phyloP scores from a whole-genome alignment of 2,888 invertebrate genomes.

The Busseola fusca region DNA sequence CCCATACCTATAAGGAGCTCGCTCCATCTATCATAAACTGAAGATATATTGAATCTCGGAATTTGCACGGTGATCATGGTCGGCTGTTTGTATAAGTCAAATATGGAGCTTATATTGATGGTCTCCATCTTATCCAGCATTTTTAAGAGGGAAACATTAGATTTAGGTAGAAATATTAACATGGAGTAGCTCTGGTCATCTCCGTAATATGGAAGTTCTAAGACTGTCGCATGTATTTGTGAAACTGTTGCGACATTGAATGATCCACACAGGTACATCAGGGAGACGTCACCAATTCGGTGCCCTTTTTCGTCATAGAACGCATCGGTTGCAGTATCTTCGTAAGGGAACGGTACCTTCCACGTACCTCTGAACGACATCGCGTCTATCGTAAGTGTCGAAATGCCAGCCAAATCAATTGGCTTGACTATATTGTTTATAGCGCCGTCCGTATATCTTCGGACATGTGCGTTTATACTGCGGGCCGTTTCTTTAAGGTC shows the following conservation, averaged over 20 bases:
- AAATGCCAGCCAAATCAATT: slow-evolving; percentile 69
- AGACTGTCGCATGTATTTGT: slow-evolving; percentile 69
- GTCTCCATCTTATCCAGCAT: slow-evolving; percentile 85
- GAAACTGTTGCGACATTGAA: slow-evolving; percentile 68
- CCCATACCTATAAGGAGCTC: slow-evolving; percentile 81
- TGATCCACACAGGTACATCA: slow-evolving; percentile 70
- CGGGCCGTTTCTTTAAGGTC: slow-evolving; percentile 66
- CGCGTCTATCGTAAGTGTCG: slow-evolving; percentile 75
- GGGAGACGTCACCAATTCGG: slow-evolving; percentile 75
- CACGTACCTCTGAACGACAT: slow-evolving; percentile 80
- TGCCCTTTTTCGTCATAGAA: slow-evolving; percentile 74
- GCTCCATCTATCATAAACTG: slow-evolving; percentile 84
- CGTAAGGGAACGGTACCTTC: slow-evolving; percentile 70
- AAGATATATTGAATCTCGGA: slow-evolving; percentile 89
- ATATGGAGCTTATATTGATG: slow-evolving; percentile 82
- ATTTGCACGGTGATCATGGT: slow-evolving; percentile 80
- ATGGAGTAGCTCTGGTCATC: slow-evolving; percentile 86
- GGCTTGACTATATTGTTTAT: slow-evolving; percentile 76
- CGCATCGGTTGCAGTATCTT: slow-evolving; percentile 69
- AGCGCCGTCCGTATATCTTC: slow-evolving; percentile 71
- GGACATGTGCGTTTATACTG: slow-evolving; percentile 75
- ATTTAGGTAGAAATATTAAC: slow-evolving; percentile 90
- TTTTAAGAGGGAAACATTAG: slow-evolving; percentile 75
- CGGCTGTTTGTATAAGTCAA: slow-evolving; percentile 77
- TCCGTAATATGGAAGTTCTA: slow-evolving; percentile 79